Conservation (phyloP, 2,797 vertebrate species). For the Sternarchorhynchus goeldii region DNA sequence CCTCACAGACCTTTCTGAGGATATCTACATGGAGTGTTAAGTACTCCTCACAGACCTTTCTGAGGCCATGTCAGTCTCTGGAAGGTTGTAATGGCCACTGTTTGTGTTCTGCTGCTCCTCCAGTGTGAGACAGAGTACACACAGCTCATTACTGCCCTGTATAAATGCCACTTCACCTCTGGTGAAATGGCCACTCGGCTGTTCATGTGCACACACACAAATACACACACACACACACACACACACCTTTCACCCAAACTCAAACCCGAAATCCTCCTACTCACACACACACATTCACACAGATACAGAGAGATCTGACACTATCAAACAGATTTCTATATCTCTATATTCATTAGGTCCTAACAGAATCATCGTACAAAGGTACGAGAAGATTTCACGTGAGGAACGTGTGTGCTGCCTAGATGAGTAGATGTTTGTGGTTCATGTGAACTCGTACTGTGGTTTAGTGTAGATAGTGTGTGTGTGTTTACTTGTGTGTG, state of each 20-base stretch:
- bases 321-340: neutral
- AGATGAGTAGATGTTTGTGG: too few species aligned
- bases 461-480: too few species aligned
- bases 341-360: neutral
- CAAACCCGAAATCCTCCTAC: too few species aligned
- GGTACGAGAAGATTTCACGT: neutral
- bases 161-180: slow-evolving; percentile 15
- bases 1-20: too few species aligned
- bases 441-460: too few species aligned
- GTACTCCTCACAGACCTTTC: too few species aligned
- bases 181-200: neutral
- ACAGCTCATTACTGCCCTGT: slow-evolving; percentile 11
- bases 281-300: neutral
- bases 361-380: too few species aligned
- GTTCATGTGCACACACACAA: neutral
- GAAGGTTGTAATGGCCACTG: neutral
- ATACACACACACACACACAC: neutral
- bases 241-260: too few species aligned
- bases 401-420: neutral
- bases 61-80: neutral
- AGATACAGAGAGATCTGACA: neutral
- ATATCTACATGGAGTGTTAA: neutral
- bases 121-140: neutral
- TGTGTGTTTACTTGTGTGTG: too few species aligned
- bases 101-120: slow-evolving; percentile 1